These are phyloP conservation scores for Tyria jacobaeae DNA, from an alignment of 2,888 invertebrate genomes.

Conservation along the genomic window DNA sequence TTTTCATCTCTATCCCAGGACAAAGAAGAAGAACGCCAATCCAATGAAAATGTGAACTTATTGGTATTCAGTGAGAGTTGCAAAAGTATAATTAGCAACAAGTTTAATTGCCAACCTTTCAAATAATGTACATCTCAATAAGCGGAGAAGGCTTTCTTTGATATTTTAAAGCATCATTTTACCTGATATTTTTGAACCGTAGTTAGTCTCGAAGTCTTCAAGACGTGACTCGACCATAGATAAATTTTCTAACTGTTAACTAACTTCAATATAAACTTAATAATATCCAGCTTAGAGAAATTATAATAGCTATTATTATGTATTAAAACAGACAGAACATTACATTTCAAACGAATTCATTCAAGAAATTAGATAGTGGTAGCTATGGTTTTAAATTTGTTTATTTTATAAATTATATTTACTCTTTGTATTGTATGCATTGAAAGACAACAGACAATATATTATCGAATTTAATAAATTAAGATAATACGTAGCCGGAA, in stretches of 20 bases:
- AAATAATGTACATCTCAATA: background rate
- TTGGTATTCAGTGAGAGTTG: slow-evolving; percentile 21
- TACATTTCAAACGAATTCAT: background rate
- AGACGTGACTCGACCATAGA: background rate
- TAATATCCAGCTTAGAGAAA: background rate
- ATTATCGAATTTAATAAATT: too few relatives aligned
- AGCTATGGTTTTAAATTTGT: background rate
- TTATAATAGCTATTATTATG: background rate
- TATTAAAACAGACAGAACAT: background rate
- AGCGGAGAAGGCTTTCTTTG: background rate
- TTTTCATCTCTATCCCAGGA: slow-evolving; percentile 3
- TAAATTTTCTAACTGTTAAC: background rate
- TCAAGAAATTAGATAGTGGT: background rate
- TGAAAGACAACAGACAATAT: too few relatives aligned
- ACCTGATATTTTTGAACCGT: background rate
- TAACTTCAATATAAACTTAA: background rate
- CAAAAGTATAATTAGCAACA: slow-evolving; percentile 18
- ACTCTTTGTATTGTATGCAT: too few relatives aligned
- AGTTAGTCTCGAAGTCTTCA: background rate
- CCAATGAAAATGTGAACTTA: slow-evolving; percentile 10
- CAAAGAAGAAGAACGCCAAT: background rate
- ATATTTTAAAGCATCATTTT: slow-evolving; percentile 3
- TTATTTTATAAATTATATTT: slow-evolving; percentile 4
- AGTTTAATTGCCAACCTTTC: background rate
- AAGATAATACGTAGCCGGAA: too few relatives aligned